phyloP scores from a whole-genome alignment of 1,140 invertebrate species.

The Piezodorus guildinii region DNA sequence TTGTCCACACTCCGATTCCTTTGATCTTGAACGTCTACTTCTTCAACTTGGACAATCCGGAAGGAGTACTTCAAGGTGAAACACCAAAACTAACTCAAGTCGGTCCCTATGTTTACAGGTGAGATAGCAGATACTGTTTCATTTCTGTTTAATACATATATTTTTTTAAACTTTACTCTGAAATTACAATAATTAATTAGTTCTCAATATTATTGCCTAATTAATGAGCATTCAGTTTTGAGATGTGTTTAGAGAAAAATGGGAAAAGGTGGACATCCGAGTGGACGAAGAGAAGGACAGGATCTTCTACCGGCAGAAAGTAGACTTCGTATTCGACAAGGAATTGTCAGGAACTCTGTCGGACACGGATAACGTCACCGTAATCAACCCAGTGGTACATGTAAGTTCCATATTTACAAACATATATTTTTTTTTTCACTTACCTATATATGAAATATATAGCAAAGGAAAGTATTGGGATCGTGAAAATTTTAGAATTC shows the following conservation, averaged over 20 bases:
- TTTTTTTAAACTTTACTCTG: background rate
- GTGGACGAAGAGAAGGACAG: slow-evolving; percentile 15
- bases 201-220: background rate
- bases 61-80: slow-evolving; percentile 11
- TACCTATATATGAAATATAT: too few species aligned
- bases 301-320: slow-evolving; percentile 2
- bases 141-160: background rate
- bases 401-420: too few species aligned
- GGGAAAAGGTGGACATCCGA: slow-evolving; percentile 1
- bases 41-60: slow-evolving; percentile 20
- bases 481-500: too few species aligned
- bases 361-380: slow-evolving; percentile 11
- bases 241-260: slow-evolving; percentile 13
- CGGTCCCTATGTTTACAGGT: slow-evolving; percentile 22
- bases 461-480: too few species aligned
- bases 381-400: slow-evolving; percentile 1
- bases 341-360: slow-evolving; percentile 4
- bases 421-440: too few species aligned
- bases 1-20: slow-evolving; percentile 14
- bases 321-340: slow-evolving; percentile 13
- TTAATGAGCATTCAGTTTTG: background rate
- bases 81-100: slow-evolving; percentile 16
- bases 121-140: background rate
- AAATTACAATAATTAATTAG: background rate
- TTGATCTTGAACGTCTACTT: slow-evolving; percentile 16